These are phyloP conservation scores for Thamnophis elegans DNA, from an alignment of 2,797 vertebrate genomes.

Conservation along the genomic window DNA sequence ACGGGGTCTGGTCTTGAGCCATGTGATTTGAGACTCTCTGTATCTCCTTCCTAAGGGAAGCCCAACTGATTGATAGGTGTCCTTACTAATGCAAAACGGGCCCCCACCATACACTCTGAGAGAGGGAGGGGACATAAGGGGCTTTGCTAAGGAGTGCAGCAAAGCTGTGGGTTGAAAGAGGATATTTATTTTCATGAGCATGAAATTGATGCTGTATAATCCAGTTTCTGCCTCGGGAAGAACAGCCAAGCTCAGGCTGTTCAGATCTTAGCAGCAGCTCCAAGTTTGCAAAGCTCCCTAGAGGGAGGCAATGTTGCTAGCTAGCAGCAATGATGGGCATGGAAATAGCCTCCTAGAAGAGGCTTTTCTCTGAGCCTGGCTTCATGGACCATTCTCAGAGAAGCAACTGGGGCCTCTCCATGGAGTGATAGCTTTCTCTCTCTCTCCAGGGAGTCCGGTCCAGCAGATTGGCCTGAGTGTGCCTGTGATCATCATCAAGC, in stretches of 20 bases:
- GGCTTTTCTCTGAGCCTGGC: neutral
- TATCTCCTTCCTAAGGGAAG: neutral
- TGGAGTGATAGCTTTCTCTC: neutral
- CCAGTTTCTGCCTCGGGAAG: neutral
- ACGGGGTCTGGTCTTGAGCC: neutral
- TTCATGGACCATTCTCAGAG: neutral
- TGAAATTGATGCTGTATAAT: neutral
- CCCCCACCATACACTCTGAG: no score
- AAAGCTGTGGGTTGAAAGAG: neutral
- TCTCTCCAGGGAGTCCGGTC: conserved; percentile 84
- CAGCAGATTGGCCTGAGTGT: conserved; percentile 98
- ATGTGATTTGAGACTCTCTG: neutral
- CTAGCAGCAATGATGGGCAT: neutral
- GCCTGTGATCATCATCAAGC: conserved; percentile 99
- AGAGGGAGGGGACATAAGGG: no score
- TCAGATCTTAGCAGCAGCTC: neutral
- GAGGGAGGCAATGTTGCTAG: neutral
- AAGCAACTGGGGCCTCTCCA: neutral
- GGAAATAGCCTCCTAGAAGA: neutral
- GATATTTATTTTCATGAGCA: no score
- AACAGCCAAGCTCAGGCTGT: no score
- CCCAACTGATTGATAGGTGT: neutral
- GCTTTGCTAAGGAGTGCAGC: neutral
- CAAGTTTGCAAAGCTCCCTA: neutral
- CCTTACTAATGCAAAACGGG: neutral